phyloP scores from a whole-genome alignment of 2,797 vertebrate genomes.

The Microctenopoma steveboyesi region DNA sequence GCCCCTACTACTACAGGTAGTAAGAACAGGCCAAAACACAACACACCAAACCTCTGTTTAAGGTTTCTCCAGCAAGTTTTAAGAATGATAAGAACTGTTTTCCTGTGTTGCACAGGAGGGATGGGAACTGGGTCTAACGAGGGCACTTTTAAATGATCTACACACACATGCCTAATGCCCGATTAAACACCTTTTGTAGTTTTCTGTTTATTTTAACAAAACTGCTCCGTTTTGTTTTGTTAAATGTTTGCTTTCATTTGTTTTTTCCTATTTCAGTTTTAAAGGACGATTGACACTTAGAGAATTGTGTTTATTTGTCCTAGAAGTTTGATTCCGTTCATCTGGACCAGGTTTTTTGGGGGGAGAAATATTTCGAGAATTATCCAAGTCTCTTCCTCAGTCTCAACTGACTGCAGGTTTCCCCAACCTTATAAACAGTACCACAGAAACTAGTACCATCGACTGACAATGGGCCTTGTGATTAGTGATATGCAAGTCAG shows the following conservation, averaged over 20 bases:
- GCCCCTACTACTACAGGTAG: constrained; percentile 97
- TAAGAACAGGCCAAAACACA: constrained; percentile 3
- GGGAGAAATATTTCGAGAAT: too few species aligned
- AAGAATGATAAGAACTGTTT: neutral
- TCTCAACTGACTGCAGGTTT: too few species aligned
- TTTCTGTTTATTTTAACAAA: neutral
- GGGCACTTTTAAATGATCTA: neutral
- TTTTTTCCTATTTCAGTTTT: too few species aligned
- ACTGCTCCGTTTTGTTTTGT: constrained; percentile 4
- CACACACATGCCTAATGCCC: neutral
- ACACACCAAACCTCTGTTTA: neutral
- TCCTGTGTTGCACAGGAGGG: neutral
- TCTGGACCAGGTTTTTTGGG: too few species aligned
- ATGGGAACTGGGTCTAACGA: neutral
- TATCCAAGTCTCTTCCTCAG: too few species aligned
- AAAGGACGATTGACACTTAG: neutral
- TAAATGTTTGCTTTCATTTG: neutral
- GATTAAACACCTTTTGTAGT: neutral
- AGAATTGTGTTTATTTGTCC: neutral
- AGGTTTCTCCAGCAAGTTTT: neutral
- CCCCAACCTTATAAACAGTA: too few species aligned
- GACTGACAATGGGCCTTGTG: too few species aligned
- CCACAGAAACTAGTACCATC: too few species aligned
- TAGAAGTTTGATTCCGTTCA: neutral
- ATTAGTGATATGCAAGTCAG: too few species aligned